Base-by-base conservation (phyloP, 2,888 invertebrate genomes). In the Bedellia somnulentella region DNA sequence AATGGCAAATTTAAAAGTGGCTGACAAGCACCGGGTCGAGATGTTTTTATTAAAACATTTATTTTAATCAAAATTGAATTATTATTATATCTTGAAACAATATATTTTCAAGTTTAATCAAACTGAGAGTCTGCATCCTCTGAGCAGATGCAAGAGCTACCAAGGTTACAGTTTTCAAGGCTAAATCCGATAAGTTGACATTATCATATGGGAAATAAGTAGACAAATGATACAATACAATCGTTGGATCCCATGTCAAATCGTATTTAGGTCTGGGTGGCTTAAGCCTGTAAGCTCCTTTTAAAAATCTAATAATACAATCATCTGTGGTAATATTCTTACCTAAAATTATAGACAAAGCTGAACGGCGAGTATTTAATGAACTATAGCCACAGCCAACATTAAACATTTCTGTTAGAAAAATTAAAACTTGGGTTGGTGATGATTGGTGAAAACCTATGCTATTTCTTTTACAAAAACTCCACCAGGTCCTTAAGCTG, bases 1-100 rank as follows among this genome's bases (percentile, higher is more conserved):
- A 13, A 36, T 9, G 32, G 36, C 11, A 36, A 21, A 14, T 15
- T 17, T 8, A 36, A 24, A 5, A 29, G 16, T 15, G 34, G 30
- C 24, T 28, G 21, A 13, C 12, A 27, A 8, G 22, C 18, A 17
- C 31, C 26, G 23, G 21, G 15, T 9, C 21, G 17, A n/a, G 31
- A 31, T 17, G 27, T 31, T 11, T 31, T 33, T 10, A 27, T 28
- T 13, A 31, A 13, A 9, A 32, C 35, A 1, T 29, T 18, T n/a
- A n/a, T n/a, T n/a, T n/a, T n/a, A n/a, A n/a, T n/a, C n/a, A n/a
- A n/a, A n/a, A n/a, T n/a, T n/a, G n/a, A n/a, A n/a, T n/a, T n/a
- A n/a, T n/a, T n/a, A n/a, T n/a, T n/a, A n/a, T n/a, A n/a, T n/a
- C n/a, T n/a, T n/a, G n/a, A n/a, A n/a, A n/a, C n/a, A n/a, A n/a